These are phyloP conservation scores for Lepus townsendii DNA, from an alignment of 2,797 vertebrate species.

Conservation along the genomic window DNA sequence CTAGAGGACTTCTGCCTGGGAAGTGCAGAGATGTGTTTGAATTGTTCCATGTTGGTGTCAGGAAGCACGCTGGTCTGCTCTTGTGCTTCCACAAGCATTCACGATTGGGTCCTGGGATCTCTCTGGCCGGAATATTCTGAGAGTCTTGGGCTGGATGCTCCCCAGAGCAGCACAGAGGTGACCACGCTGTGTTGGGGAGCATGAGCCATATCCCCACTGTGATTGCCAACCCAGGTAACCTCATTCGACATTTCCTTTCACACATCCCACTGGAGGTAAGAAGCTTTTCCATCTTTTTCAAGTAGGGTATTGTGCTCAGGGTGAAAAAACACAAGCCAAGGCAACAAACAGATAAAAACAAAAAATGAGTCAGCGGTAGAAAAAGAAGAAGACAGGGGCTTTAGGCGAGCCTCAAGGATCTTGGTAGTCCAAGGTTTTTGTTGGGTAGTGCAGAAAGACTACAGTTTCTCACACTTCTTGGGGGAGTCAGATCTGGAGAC, in stretches of 20 bases:
- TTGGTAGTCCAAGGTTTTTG: background rate
- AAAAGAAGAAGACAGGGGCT: background rate
- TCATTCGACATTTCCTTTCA: background rate
- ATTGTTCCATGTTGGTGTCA: fast-evolving
- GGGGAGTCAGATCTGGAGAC: too few species aligned
- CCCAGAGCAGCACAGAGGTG: background rate
- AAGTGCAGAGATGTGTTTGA: fast-evolving
- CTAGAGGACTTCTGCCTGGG: background rate
- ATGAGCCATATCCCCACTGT: background rate
- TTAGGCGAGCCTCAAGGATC: background rate
- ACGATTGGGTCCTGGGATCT: background rate
- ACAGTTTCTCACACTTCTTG: background rate
- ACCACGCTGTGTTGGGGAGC: background rate
- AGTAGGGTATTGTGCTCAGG: background rate
- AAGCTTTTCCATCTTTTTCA: background rate
- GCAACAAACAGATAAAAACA: background rate
- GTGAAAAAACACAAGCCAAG: background rate
- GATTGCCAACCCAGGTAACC: background rate
- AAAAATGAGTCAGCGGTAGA: background rate
- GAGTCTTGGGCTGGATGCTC: background rate
- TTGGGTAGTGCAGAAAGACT: background rate
- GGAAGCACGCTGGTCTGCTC: background rate
- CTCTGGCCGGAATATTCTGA: background rate
- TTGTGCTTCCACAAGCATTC: background rate
- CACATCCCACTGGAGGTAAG: background rate